Evolutionary conservation across 2,888 invertebrate species (phyloP).

Genomic region (Leptodirus hochenwartii): DNA sequence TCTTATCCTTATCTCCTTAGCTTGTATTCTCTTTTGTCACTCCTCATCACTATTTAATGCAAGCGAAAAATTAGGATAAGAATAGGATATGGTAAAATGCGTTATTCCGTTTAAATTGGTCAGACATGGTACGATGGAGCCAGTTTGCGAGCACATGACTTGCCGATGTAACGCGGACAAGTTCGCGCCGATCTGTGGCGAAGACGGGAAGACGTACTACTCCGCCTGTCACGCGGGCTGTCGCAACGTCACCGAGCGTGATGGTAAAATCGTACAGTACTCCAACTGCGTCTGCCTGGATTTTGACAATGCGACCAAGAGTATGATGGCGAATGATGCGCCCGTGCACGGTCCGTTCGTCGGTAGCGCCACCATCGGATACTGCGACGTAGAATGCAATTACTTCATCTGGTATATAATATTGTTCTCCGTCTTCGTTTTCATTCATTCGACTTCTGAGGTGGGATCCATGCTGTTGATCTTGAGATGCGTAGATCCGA

Average conservation of each 20-base stretch:
- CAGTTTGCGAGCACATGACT: constrained; percentile 41
- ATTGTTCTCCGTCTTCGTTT: constrained; percentile 74
- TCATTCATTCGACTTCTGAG: constrained; percentile 84
- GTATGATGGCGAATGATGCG: not conserved
- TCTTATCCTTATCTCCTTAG: too few relatives aligned
- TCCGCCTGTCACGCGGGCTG: constrained; percentile 87
- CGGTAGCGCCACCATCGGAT: constrained; percentile 52
- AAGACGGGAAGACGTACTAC: constrained; percentile 65
- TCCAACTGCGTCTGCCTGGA: constrained; percentile 33
- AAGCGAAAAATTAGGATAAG: too few relatives aligned
- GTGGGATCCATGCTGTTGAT: constrained; percentile 82
- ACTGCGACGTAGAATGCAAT: constrained; percentile 62
- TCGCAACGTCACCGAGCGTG: constrained; percentile 34
- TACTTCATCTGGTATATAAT: constrained; percentile 65
- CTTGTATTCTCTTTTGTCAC: too few relatives aligned
- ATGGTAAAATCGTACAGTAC: constrained; percentile 37
- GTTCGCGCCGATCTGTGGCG: constrained; percentile 72
- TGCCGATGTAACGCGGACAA: constrained; percentile 60
- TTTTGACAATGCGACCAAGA: constrained; percentile 10
- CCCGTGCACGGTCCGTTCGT: constrained; percentile 1
- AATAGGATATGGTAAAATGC: too few relatives aligned
- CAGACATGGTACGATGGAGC: constrained; percentile 20
- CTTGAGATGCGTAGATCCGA: constrained; percentile 76
- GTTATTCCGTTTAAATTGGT: constrained; percentile 6
- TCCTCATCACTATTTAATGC: too few relatives aligned